Percentiles rank a stretch among this genome's conserved stretches.
phyloP scores from a whole-genome alignment of 2,888 invertebrate genomes.

The Hypomecis punctinalis region DNA sequence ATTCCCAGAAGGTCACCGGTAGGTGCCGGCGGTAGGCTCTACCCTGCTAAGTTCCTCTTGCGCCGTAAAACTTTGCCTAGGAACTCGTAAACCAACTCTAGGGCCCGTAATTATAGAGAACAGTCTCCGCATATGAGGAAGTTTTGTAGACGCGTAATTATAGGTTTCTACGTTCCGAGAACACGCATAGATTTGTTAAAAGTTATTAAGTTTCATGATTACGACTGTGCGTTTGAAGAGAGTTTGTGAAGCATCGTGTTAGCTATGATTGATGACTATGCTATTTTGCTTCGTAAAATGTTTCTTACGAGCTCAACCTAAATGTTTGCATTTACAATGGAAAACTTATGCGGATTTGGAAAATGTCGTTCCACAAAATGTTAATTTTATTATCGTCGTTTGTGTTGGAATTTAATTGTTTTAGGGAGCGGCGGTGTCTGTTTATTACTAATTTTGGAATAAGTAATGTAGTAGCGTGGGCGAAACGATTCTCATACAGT shows the following conservation, averaged over 20 bases:
- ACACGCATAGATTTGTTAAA: slow-evolving; percentile 40
- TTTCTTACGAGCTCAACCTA: slow-evolving; percentile 1
- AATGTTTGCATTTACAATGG: not conserved
- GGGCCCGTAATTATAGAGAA: slow-evolving; percentile 67
- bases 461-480: slow-evolving; percentile 47
- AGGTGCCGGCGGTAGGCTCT: slow-evolving; percentile 13
- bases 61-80: slow-evolving; percentile 65
- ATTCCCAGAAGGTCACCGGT: slow-evolving; percentile 78
- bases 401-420: slow-evolving; percentile 52
- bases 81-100: slow-evolving; percentile 67
- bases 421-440: slow-evolving; percentile 42
- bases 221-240: slow-evolving; percentile 3
- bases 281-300: not conserved
- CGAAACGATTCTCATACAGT: slow-evolving; percentile 27
- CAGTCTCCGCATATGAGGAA: slow-evolving; percentile 58
- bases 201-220: slow-evolving; percentile 31
- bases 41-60: slow-evolving; percentile 44
- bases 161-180: slow-evolving; percentile 41
- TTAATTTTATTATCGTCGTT: slow-evolving; percentile 47
- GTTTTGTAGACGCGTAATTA: slow-evolving; percentile 46
- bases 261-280: no score
- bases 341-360: slow-evolving; percentile 26
- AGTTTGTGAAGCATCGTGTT: slow-evolving; percentile 2
- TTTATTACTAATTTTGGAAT: slow-evolving; percentile 49
- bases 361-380: slow-evolving; percentile 45